phyloP scores from a whole-genome alignment of 2,888 invertebrate genomes.

The Eupeodes luniger region DNA sequence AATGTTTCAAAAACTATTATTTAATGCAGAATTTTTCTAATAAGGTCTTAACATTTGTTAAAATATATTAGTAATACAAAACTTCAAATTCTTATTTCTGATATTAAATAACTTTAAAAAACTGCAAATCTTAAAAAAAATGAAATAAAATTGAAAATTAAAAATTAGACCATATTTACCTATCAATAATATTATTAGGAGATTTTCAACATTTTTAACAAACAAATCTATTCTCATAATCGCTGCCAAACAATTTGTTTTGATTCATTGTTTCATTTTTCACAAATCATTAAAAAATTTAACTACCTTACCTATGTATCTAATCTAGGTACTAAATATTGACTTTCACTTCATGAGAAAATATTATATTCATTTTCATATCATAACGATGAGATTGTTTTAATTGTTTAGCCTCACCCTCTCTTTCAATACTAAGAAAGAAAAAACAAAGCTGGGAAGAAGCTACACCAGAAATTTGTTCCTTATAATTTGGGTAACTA shows the following conservation, averaged over 20 bases:
- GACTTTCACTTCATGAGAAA: conserved; percentile 34
- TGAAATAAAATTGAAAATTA: too few relatives aligned
- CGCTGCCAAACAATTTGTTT: not conserved
- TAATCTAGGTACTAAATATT: not conserved
- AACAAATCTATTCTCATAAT: not conserved
- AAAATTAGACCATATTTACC: not conserved
- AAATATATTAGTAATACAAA: too few relatives aligned
- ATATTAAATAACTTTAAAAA: too few relatives aligned
- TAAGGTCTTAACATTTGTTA: too few relatives aligned
- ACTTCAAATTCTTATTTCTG: too few relatives aligned
- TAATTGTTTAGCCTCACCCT: conserved; percentile 19
- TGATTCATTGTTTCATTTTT: conserved; percentile 5
- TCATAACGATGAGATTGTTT: conserved; percentile 37
- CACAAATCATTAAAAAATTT: not conserved
- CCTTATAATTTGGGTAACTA: conserved; percentile 7
- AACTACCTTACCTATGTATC: not conserved
- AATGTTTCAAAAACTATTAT: too few relatives aligned
- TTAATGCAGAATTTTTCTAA: too few relatives aligned
- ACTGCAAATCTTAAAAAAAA: too few relatives aligned
- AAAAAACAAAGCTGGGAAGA: conserved; percentile 17
- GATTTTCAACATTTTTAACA: not conserved
- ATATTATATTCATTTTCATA: not conserved
- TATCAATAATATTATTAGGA: not conserved
- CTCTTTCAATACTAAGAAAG: not conserved
- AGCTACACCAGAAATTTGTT: not conserved